phyloP scores from a whole-genome alignment of 2,797 vertebrate species.

The Micrastur ruficollis region DNA sequence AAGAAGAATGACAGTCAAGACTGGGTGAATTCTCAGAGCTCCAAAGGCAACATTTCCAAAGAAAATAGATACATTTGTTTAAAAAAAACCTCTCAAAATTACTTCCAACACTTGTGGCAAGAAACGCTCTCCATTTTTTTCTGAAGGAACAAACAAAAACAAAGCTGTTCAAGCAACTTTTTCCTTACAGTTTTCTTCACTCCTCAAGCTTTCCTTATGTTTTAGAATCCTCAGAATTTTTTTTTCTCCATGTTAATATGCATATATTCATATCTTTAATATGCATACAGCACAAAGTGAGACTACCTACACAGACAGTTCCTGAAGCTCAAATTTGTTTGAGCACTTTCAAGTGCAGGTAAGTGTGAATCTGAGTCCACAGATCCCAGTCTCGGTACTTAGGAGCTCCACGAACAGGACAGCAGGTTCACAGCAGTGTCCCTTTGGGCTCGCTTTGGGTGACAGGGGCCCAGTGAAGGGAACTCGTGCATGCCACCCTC shows the following conservation, averaged over 20 bases:
- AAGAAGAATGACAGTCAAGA: background rate
- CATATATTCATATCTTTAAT: background rate
- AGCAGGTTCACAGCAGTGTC: background rate
- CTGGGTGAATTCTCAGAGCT: background rate
- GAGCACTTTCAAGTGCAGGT: background rate
- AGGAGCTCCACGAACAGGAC: background rate
- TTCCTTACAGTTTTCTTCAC: background rate
- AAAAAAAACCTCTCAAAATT: background rate
- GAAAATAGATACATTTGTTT: background rate
- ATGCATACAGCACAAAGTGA: background rate
- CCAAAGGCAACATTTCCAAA: background rate
- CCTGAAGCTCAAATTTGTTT: background rate
- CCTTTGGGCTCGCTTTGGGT: background rate
- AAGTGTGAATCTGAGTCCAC: background rate
- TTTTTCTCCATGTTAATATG: background rate
- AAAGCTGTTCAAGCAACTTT: background rate
- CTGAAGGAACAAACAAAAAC: background rate
- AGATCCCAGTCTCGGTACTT: background rate
- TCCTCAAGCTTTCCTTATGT: background rate
- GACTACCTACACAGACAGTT: background rate
- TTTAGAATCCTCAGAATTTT: background rate
- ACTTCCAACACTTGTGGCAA: background rate
- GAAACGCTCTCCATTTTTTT: background rate
- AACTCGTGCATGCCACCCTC: fast-evolving
- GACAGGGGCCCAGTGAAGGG: background rate